Evolutionary conservation across 2,797 vertebrate genomes (phyloP).

Genomic region (Gobionotothen gibberifrons): DNA sequence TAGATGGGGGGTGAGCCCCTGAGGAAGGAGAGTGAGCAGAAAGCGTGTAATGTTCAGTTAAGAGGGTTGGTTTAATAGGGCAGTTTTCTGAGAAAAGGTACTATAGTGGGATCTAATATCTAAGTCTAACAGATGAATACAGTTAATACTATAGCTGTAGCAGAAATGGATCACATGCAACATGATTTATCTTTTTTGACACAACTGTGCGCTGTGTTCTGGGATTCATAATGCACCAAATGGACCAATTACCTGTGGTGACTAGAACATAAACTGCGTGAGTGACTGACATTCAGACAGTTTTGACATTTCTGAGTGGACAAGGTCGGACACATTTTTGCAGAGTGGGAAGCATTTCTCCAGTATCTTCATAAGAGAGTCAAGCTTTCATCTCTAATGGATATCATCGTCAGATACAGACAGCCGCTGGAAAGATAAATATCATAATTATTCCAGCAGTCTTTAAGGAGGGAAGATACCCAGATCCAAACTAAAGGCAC

Average conservation of each 20-base stretch:
- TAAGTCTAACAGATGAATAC: neutral
- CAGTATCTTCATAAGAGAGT: slow-evolving; percentile 43
- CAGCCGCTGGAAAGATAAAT: slow-evolving; percentile 76
- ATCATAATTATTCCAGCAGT: slow-evolving; percentile 76
- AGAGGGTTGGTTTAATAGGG: slow-evolving; percentile 19
- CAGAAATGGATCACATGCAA: neutral
- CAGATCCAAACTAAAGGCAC: slow-evolving; percentile 59
- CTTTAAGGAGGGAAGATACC: slow-evolving; percentile 66
- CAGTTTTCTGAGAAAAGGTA: slow-evolving; percentile 8
- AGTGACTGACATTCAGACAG: slow-evolving; percentile 34
- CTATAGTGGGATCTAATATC: neutral
- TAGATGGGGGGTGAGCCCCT: slow-evolving; percentile 5
- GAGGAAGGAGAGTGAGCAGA: slow-evolving; percentile 4
- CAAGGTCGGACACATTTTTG: slow-evolving; percentile 37
- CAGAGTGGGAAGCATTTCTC: slow-evolving; percentile 24
- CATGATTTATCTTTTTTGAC: slow-evolving; percentile 8
- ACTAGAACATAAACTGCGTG: slow-evolving; percentile 11
- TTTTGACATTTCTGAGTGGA: slow-evolving; percentile 26
- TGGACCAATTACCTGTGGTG: slow-evolving; percentile 24
- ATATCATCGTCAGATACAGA: slow-evolving; percentile 67
- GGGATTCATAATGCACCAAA: slow-evolving; percentile 26
- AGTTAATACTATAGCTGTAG: too few species aligned
- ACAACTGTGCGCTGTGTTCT: slow-evolving; percentile 18
- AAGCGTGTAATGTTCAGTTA: slow-evolving; percentile 6
- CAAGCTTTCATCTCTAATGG: slow-evolving; percentile 73